Evolutionary conservation across 2,797 vertebrate genomes (phyloP).

Genomic region (Semotilus atromaculatus): DNA sequence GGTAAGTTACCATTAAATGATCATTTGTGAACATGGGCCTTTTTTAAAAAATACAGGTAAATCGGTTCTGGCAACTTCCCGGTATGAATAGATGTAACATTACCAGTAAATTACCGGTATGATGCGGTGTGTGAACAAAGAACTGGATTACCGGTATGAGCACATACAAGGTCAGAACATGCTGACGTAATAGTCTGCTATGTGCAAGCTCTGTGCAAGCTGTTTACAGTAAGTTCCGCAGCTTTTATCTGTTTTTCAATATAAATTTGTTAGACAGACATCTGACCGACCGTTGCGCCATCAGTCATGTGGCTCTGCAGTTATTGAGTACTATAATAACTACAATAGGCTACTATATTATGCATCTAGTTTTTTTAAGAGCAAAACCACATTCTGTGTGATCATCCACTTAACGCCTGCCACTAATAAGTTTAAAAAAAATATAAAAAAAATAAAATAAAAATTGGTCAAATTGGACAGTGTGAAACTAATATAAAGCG

Average conservation of each 20-base stretch:
- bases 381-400: background rate
- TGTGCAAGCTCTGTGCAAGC: background rate
- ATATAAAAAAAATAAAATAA: too few species aligned
- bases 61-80: background rate
- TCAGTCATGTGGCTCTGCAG: too few species aligned
- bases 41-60: too few species aligned
- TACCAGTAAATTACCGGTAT: background rate
- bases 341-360: background rate
- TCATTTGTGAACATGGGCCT: background rate
- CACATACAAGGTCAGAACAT: background rate
- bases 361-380: background rate
- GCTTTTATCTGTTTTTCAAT: background rate
- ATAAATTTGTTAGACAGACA: background rate
- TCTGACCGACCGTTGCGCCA: too few species aligned
- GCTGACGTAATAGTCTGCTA: background rate
- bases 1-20: too few species aligned
- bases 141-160: background rate
- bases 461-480: background rate
- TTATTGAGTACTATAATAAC: background rate
- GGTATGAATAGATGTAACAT: background rate
- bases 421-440: background rate
- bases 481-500: background rate
- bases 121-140: background rate
- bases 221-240: background rate
- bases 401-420: background rate